Conservation (phyloP, 2,113 vertebrate genomes). For the Apaloderma vittatum region DNA sequence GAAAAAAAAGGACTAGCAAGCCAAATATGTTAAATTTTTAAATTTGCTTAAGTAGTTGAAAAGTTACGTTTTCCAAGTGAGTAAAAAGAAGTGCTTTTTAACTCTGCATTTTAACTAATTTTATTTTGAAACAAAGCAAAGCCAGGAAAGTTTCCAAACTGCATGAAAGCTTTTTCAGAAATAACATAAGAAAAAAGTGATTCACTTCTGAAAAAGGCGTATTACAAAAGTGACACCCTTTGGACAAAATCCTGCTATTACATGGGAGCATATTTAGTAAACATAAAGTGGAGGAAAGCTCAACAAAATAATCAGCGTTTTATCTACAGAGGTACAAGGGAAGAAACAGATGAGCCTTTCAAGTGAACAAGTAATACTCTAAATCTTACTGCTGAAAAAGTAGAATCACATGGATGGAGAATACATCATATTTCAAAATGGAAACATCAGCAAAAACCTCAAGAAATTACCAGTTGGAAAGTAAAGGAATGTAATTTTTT, state of each 20-base stretch:
- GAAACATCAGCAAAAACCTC: not conserved
- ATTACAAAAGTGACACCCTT: conserved; percentile 18
- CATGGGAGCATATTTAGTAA: not conserved
- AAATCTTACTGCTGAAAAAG: not conserved
- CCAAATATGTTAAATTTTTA: not conserved
- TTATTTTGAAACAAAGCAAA: not conserved
- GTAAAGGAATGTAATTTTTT: not conserved
- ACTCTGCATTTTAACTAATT: not conserved
- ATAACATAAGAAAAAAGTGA: not conserved
- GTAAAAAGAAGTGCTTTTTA: not conserved
- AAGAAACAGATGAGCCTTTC: not conserved
- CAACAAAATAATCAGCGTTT: not conserved
- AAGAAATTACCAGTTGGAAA: not conserved
- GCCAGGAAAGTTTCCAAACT: conserved; percentile 24
- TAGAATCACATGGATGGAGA: not conserved
- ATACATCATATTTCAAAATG: not conserved
- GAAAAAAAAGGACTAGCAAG: not conserved
- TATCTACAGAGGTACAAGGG: not conserved
- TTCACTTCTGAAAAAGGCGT: not conserved
- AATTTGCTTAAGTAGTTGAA: not conserved
- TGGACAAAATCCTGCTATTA: conserved; percentile 30
- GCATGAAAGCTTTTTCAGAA: conserved; percentile 1
- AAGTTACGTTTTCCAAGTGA: not conserved
- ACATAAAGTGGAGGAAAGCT: not conserved
- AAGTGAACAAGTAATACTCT: not conserved